Base-by-base conservation (phyloP, 2,113 vertebrate genomes). In the Poeciliopsis occidentalis region DNA sequence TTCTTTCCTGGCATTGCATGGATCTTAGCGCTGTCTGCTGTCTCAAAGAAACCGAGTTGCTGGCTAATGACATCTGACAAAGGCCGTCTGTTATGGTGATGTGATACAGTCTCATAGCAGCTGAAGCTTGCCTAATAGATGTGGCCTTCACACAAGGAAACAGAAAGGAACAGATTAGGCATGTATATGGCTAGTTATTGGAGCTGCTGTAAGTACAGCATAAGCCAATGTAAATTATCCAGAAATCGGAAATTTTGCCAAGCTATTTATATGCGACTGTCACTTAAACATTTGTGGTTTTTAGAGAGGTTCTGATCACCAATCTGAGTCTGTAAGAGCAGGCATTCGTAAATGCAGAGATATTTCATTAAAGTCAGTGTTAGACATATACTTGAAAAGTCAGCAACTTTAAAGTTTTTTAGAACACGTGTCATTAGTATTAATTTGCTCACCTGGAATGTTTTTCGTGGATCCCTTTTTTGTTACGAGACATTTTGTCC, bases 1-100 rank as follows among this genome's bases (percentile, higher is more conserved):
- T 31, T 75, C 57, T 75, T 67, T 32, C 60, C 67, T 63, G 11
- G n/a, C 47, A 31, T 61, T 73, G 68, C 84, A 67, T 72, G 80
- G 64, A 39, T 87, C 86, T 83, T 80, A 37, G 78, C 60, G 12
- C 66, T 73, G 75, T 75, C 81, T 79, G 91, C 92, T 91, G 86
- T 84, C 86, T 80, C 76, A 80, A 80, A 83, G 87, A 92, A 93
- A 92, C 81, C 79, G 84, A 93, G 85, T 81, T 84, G 84, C 88
- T 78, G 39, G 71, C 88, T 94, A 93, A 95, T 92, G 88, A 86
- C 72, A 85, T 90, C 83, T 92, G 94, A 93, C 92, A 93, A 85
- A 75, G 86, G 76, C 87, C 87, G 90, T 94, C 93, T 89, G 92
- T 93, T 90, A 78, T 65, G 84, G 85, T 83, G 91, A 87, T 93